Conservation (phyloP, 2,113 vertebrate species). For the Otocyon megalotis region DNA sequence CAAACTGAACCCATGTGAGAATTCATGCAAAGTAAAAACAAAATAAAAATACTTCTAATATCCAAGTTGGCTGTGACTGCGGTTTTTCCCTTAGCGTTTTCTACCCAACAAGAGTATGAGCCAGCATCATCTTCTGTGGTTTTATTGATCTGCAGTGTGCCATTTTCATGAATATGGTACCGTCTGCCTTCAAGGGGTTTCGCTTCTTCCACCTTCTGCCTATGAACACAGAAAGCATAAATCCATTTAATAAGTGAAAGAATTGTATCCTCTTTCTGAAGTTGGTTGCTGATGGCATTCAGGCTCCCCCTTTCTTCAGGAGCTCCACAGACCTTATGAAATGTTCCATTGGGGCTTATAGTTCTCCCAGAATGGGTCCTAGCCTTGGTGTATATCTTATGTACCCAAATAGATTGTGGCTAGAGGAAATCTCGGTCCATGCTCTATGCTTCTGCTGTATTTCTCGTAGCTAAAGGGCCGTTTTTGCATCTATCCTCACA, state of each 20-base stretch:
- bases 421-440: neutral
- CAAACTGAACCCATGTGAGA: fast-evolving
- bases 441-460: neutral
- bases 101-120: slow-evolving; percentile 92
- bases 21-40: neutral
- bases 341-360: neutral
- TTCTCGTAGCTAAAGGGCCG: neutral
- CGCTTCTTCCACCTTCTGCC: slow-evolving; percentile 92
- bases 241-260: neutral
- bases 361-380: neutral
- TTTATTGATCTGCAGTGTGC: slow-evolving; percentile 91
- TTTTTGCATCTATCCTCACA: neutral
- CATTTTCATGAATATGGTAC: slow-evolving; percentile 88
- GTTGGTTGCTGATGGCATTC: neutral
- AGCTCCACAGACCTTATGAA: neutral
- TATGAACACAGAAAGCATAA: slow-evolving; percentile 68
- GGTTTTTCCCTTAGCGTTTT: slow-evolving; percentile 91
- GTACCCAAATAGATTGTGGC: neutral
- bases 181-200: slow-evolving; percentile 84
- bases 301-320: neutral
- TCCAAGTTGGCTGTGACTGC: slow-evolving; percentile 91
- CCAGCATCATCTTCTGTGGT: slow-evolving; percentile 89
- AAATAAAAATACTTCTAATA: slow-evolving; percentile 90
- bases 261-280: neutral
- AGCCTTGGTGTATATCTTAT: neutral